Conservation (phyloP, 1,140 invertebrate species). For the Scaptomyza graminum region DNA sequence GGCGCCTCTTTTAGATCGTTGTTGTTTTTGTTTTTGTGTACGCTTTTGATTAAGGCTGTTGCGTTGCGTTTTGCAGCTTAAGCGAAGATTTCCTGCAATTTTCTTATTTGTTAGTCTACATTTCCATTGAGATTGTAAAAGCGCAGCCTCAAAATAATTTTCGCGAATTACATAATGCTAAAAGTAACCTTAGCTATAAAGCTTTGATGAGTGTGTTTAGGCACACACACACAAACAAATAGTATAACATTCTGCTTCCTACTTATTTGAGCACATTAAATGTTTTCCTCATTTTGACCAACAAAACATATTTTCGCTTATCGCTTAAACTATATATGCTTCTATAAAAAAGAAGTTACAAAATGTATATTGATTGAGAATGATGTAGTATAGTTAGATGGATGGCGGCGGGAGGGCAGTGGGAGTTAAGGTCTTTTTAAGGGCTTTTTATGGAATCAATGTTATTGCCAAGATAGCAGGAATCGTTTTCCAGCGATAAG, state of each 20-base stretch:
- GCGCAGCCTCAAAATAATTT: slow-evolving; percentile 40
- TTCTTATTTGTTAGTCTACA: slow-evolving; percentile 59
- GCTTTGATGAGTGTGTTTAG: background rate
- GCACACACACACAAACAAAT: background rate
- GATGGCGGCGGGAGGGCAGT: background rate
- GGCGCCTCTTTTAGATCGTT: slow-evolving; percentile 7
- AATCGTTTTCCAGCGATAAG: background rate
- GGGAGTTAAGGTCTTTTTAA: background rate
- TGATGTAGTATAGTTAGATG: too few species aligned
- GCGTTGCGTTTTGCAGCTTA: slow-evolving; percentile 35
- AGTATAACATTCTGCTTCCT: background rate
- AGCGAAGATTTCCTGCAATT: slow-evolving; percentile 77
- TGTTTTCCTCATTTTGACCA: background rate
- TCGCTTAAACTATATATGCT: background rate
- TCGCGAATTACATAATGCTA: slow-evolving; percentile 10
- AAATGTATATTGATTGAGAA: background rate
- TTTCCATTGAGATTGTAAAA: slow-evolving; percentile 41
- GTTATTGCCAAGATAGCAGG: slow-evolving; percentile 19
- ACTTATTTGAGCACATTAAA: background rate
- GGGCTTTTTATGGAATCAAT: slow-evolving; percentile 31
- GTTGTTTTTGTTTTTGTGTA: slow-evolving; percentile 2
- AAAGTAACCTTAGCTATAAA: background rate
- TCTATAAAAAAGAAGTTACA: background rate
- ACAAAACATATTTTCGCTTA: background rate
- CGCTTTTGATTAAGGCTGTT: slow-evolving; percentile 45